These are phyloP conservation scores for Zaprionus tsacasi DNA, from an alignment of 1,140 invertebrate species.

Conservation along the genomic window DNA sequence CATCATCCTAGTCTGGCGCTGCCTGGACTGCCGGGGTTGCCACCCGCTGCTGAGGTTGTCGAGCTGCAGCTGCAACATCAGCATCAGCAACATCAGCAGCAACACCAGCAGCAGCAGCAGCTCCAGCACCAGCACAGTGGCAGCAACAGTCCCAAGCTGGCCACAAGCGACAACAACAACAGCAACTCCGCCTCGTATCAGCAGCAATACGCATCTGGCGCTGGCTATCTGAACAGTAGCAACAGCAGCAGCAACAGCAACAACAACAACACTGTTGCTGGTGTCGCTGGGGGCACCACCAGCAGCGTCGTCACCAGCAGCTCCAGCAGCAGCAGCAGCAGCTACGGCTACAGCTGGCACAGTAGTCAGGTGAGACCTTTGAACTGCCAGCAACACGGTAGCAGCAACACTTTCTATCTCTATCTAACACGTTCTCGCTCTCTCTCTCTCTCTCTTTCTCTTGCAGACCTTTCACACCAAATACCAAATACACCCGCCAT, in stretches of 20 bases:
- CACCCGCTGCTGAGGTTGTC: constrained; percentile 72
- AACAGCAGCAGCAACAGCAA: constrained; percentile 58
- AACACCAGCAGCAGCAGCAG: constrained; percentile 52
- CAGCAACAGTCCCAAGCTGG: constrained; percentile 66
- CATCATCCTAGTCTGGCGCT: constrained; percentile 78
- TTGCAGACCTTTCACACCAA: constrained; percentile 79
- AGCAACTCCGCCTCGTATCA: constrained; percentile 83
- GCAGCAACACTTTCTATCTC: constrained; percentile 11
- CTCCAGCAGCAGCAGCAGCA: constrained; percentile 61
- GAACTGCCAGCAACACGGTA: constrained; percentile 2
- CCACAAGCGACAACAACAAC: constrained; percentile 56
- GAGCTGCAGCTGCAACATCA: constrained; percentile 68
- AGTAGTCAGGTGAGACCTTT: constrained; percentile 73
- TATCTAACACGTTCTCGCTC: background rate
- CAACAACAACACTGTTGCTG: background rate
- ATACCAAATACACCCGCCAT: constrained; percentile 85
- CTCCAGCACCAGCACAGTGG: constrained; percentile 46
- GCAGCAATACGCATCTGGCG: constrained; percentile 73
- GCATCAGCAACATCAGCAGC: constrained; percentile 56
- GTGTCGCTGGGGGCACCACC: constrained; percentile 52
- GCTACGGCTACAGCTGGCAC: constrained; percentile 78
- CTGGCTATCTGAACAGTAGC: constrained; percentile 72
- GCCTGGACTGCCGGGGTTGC: constrained; percentile 59
- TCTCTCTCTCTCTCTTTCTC: background rate
- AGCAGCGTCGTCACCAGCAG: constrained; percentile 62